Evolutionary conservation across 23 tunicate genomes (phyloP).

Genomic region (Botrylloides violaceus): DNA sequence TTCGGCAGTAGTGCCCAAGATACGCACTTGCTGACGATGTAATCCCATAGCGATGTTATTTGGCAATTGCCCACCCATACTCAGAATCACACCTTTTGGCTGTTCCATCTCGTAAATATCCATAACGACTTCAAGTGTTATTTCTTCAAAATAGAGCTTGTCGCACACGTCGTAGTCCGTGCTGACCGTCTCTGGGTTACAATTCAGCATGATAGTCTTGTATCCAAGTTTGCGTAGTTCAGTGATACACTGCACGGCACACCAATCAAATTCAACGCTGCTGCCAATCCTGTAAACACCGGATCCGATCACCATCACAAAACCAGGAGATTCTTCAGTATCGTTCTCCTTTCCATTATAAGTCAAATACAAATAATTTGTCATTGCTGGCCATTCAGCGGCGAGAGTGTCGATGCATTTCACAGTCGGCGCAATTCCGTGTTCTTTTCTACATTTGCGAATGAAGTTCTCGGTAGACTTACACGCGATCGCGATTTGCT

Average conservation of each 20-base stretch:
- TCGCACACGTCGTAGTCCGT: constrained; percentile 95
- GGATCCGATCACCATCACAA: constrained; percentile 76
- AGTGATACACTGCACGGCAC: constrained; percentile 87
- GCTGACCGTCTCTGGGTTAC: constrained; percentile 96
- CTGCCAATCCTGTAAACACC: constrained; percentile 92
- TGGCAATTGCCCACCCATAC: constrained; percentile 97
- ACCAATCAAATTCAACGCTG: constrained; percentile 97
- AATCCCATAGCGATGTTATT: constrained; percentile 95
- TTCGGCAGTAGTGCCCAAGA: constrained; percentile 81
- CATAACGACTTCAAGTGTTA: constrained; percentile 83
- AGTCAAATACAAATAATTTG: constrained; percentile 81
- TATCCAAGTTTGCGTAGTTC: constrained; percentile 78
- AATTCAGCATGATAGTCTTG: constrained; percentile 88
- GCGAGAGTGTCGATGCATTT: constrained; percentile 87
- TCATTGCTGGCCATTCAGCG: constrained; percentile 92
- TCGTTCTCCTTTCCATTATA: constrained; percentile 52
- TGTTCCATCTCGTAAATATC: constrained; percentile 76
- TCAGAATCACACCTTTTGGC: constrained; percentile 73
- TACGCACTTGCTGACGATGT: constrained; percentile 74
- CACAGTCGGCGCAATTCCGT: constrained; percentile 37
- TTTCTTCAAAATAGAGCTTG: constrained; percentile 76
- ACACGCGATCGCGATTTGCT: constrained; percentile 48
- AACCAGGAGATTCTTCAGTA: constrained; percentile 37
- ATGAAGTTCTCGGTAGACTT: constrained; percentile 68
- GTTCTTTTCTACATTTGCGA: constrained; percentile 35